Evolutionary conservation across 53 echinoderm and acorn worm genomes (phyloP).

Genomic region (Temnopleurus reevesii): DNA sequence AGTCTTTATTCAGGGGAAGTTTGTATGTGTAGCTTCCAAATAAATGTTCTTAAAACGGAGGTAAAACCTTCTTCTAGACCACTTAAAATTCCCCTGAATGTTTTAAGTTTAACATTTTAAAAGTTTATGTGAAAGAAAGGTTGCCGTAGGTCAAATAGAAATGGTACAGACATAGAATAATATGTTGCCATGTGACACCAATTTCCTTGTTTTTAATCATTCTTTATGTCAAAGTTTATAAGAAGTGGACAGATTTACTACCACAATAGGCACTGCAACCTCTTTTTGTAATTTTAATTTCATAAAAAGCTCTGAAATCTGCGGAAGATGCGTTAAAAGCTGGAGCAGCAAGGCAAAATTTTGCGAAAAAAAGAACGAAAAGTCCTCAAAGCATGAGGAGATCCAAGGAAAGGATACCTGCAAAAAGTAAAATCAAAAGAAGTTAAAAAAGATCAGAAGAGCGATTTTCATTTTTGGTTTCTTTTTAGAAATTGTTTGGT

Average conservation of each 20-base stretch:
- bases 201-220: slow-evolving; percentile 46
- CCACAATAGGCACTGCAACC: slow-evolving; percentile 54
- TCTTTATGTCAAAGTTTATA: slow-evolving; percentile 38
- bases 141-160: slow-evolving; percentile 58
- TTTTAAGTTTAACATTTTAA: slow-evolving; percentile 58
- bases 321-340: slow-evolving; percentile 54
- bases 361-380: neutral
- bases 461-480: slow-evolving; percentile 50
- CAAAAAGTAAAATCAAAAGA: slow-evolving; percentile 38
- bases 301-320: slow-evolving; percentile 21
- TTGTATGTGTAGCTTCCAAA: slow-evolving; percentile 47
- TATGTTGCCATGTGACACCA: slow-evolving; percentile 41
- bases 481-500: slow-evolving; percentile 37
- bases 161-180: slow-evolving; percentile 46
- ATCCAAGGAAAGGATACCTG: slow-evolving; percentile 35
- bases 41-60: slow-evolving; percentile 15
- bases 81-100: slow-evolving; percentile 57
- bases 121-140: slow-evolving; percentile 47
- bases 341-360: slow-evolving; percentile 52
- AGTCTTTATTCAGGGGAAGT: slow-evolving; percentile 58
- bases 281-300: slow-evolving; percentile 28
- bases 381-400: slow-evolving; percentile 36
- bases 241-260: slow-evolving; percentile 18
- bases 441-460: slow-evolving; percentile 37
- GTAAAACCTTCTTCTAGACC: slow-evolving; percentile 42